Evolutionary conservation across 1,140 invertebrate species (phyloP), one percentile per base, ranked within the genome.

Genomic region (Aphaenogaster ashmeadi): DNA sequence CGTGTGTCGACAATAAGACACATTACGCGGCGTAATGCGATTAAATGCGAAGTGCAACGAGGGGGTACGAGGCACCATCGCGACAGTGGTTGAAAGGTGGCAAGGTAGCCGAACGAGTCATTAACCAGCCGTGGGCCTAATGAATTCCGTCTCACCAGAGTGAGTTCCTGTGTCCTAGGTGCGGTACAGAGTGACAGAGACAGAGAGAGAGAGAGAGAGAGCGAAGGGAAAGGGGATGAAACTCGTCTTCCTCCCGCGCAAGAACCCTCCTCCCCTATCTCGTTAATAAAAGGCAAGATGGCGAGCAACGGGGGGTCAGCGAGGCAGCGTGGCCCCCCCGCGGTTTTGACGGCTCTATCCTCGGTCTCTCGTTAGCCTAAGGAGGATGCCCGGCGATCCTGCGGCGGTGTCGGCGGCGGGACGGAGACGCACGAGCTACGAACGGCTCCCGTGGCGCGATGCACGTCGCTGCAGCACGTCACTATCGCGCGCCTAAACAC

Each of bases 321-420:
- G 90, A 92, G 92, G 92, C 91, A 93, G 85, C 92, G 92, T 78
- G 87, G 94, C 90, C 94, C 95, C 93, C 95, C 95, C 93, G 95
- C 87, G 93, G 95, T 92, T 95, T 95, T 95, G 95, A 95, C 94
- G 94, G 95, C 95, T 95, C 95, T 95, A 95, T 95, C 94, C 80
- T 93, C 92, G 91, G 5, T 47, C 64, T 44, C 80, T 93, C 94
- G 93, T 95, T 95, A 93, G 91, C 87, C 69, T 87, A 84, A 86
- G 54, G 77, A 86, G 44, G 87, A 92, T 85, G 66, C 84, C n/a
- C 56, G 64, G 74, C 87, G 88, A 89, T 86, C 80, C 81, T 64
- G 52, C 62, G 18, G 13, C 52, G 77, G 60, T 21, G 44, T 66
- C 33, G 33, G 15, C n/a, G 50, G 27, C 3, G 15, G 21, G 84